Evolutionary conservation across 1,140 invertebrate genomes (phyloP), one percentile per base, ranked within the genome.

Genomic region (Drosophila virilis): DNA sequence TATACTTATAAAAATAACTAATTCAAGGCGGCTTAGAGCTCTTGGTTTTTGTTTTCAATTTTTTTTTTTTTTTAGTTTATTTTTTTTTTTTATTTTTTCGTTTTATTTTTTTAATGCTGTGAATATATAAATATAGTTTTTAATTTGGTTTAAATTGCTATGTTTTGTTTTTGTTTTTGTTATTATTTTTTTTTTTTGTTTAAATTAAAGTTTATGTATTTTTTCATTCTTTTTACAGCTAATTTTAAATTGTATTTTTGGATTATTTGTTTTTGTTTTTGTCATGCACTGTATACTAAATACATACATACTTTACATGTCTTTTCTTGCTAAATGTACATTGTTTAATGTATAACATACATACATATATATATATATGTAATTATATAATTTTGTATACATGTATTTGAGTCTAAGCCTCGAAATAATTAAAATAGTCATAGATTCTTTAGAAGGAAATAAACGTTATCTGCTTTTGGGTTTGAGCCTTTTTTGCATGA

Each of bases 1-100:
- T 78, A 77, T 83, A 84, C 61, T 80, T 89, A 89, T 74, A 89
- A 89, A 89, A 84, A 84, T 89, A 89, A 89, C 80, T 89, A 89
- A 89, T 89, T 89, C 62, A 89, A 89, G 77, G 84, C 83, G 83
- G 84, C 84, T 89, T 89, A 80, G 85, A 89, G 84, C 84, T 84
- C 84, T 84, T 84, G 88, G 77, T 83, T 89, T 89, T 89, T 83
- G 64, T 68, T 88, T 82, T 65, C 61, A 54, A 65, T 72, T 69
- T 43, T 51, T 55, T 83, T 78, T 70, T 48, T 60, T 83, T 78
- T 70, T 48, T 42, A 28, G 52, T 35, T n/a, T 48, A 38, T 59
- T 32, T 45, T 50, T 55, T 62, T 58, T 66, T 22, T 46, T 54
- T 69, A 9, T 45, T 28, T 28, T 28, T 28, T 28, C 22, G 22